Conservation (phyloP, 2,113 vertebrate genomes). For the Pipra filicauda region DNA sequence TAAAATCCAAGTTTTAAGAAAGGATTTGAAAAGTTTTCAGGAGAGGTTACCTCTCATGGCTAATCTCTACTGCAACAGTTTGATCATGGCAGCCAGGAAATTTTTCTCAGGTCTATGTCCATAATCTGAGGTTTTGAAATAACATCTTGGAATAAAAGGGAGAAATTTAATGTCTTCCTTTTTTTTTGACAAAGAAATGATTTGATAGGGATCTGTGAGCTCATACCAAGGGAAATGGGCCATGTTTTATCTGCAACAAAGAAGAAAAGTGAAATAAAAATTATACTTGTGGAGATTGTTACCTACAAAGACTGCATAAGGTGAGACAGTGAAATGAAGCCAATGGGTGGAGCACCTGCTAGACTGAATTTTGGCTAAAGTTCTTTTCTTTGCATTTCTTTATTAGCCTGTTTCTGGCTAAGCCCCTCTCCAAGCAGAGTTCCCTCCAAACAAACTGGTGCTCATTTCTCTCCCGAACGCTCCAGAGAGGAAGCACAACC, state of each 20-base stretch:
- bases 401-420: background rate
- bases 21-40: background rate
- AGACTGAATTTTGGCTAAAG: background rate
- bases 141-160: background rate
- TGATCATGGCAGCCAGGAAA: background rate
- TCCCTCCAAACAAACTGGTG: background rate
- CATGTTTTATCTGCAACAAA: background rate
- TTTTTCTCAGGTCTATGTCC: background rate
- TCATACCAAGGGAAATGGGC: background rate
- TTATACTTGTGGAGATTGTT: background rate
- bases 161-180: background rate
- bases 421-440: accelerated
- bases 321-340: background rate
- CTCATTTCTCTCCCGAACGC: background rate
- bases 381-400: background rate
- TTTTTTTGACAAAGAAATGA: background rate
- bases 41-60: background rate
- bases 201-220: slow-evolving; percentile 31
- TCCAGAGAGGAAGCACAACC: background rate
- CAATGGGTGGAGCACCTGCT: background rate
- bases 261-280: background rate
- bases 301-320: background rate
- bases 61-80: background rate
- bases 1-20: background rate
- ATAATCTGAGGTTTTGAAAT: background rate